Conservation (phyloP, 2,888 invertebrate genomes). For the Tinea trinotella region DNA sequence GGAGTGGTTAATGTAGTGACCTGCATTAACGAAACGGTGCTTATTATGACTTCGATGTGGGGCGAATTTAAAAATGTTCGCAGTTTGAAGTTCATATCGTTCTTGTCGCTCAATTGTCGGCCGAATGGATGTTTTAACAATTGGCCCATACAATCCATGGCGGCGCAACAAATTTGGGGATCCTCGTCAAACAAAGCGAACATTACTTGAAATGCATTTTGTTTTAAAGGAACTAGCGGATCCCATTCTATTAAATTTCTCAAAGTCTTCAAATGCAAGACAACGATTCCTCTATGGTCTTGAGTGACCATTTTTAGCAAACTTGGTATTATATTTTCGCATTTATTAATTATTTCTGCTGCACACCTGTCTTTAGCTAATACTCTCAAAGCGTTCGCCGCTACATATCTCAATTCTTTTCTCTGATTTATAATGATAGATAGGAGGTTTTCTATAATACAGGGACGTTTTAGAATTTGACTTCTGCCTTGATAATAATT, state of each 20-base stretch:
- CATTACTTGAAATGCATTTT: slow-evolving; percentile 53
- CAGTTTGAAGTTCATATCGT: slow-evolving; percentile 43
- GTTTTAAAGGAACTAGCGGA: slow-evolving; percentile 39
- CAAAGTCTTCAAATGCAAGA: slow-evolving; percentile 47
- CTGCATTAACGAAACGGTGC: slow-evolving; percentile 42
- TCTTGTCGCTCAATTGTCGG: slow-evolving; percentile 41
- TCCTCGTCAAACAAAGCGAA: slow-evolving; percentile 34
- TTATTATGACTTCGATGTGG: slow-evolving; percentile 37
- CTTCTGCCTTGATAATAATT: slow-evolving; percentile 43
- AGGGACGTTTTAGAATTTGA: slow-evolving; percentile 38
- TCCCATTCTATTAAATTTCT: slow-evolving; percentile 47
- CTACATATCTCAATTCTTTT: slow-evolving; percentile 52
- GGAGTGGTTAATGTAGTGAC: slow-evolving; percentile 49
- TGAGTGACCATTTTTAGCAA: slow-evolving; percentile 50
- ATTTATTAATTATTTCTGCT: slow-evolving; percentile 36
- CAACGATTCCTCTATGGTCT: slow-evolving; percentile 47
- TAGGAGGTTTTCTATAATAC: slow-evolving; percentile 43
- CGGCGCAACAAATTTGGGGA: slow-evolving; percentile 34
- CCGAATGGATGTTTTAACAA: slow-evolving; percentile 53
- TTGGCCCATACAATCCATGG: slow-evolving; percentile 53
- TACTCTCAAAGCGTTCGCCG: slow-evolving; percentile 43
- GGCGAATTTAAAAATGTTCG: slow-evolving; percentile 30
- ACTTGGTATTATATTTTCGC: slow-evolving; percentile 40
- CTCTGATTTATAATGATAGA: slow-evolving; percentile 43
- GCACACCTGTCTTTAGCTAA: slow-evolving; percentile 41